A percentile compares a stretch with the other conserved stretches of the same genome.
phyloP scores from a whole-genome alignment of 2,113 vertebrate species.

The Ammodytes dubius region DNA sequence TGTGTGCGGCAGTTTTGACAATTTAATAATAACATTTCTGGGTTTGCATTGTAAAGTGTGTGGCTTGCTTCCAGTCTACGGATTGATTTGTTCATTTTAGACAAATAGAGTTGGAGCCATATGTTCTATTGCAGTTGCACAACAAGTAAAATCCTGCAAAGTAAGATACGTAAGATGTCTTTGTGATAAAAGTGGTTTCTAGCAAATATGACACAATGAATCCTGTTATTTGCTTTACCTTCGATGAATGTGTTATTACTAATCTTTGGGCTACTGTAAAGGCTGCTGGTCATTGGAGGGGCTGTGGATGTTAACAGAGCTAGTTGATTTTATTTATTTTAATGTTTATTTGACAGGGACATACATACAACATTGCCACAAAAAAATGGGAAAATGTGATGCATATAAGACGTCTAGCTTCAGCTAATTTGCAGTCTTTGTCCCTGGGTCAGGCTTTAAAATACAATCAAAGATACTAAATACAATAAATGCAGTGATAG shows the following conservation, averaged over 20 bases:
- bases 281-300: constrained; percentile 3
- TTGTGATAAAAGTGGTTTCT: background rate
- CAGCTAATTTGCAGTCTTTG: no score
- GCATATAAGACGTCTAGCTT: no score
- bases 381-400: no score
- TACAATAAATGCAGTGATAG: no score
- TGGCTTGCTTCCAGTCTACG: background rate
- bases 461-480: no score
- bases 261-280: constrained; percentile 29
- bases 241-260: background rate
- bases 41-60: background rate
- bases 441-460: no score
- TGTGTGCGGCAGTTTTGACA: no score
- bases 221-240: constrained; percentile 12
- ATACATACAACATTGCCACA: no score
- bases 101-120: no score
- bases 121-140: background rate
- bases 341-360: no score
- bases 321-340: no score
- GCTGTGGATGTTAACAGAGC: constrained; percentile 9
- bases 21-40: background rate
- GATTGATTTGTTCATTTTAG: background rate
- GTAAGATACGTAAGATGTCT: background rate
- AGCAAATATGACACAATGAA: constrained; percentile 29
- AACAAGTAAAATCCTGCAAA: background rate